Base-by-base conservation (phyloP, 2,888 invertebrate genomes). In the Chirona hameri region DNA sequence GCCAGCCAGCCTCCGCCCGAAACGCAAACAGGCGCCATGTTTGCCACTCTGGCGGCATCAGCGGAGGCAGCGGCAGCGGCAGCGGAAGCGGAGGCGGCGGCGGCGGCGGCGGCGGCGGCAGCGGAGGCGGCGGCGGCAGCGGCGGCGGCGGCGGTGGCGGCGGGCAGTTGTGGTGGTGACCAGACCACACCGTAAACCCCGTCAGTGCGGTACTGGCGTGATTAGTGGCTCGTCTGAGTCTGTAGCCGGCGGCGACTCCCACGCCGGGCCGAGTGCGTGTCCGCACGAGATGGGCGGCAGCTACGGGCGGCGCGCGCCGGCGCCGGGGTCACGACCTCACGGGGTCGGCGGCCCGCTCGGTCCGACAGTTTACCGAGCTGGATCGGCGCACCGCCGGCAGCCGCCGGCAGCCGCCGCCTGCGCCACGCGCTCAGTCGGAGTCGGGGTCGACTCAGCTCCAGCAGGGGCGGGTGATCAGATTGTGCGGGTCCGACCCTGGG, bases 1-100 rank as follows among this genome's bases (percentile, higher is more conserved):
- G 21, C 60, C 18, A 7, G 60, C 7, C 60, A 18, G 14, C 24
- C 60, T 60, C 60, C 60, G 24, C 60, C 60, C 60, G 24, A 60
- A 60, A 60, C 60, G 60, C 60, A 60, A 60, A 60, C 60, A 60
- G 60, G 60, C 60, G 60, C 60, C 60, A 60, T 60, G 60, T 60
- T 60, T 60, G 60, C 24, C 60, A 2, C 24, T 24, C 1, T 21
- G 24, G 60, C 60, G 60, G 60, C 24, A 24, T 14, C 24, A 14
- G 60, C 60, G 60, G 60, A 1, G 4, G 24, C 21, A 18, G 24
- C 24, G 60, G 60, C 18, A 2, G 24, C 24, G 2, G 60, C 60
- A 18, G 60, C 24, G 4, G 18, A 1, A 18, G 24, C 24, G 60
- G 24, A 2, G 7, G 24, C 39, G 60, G 24, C n/a, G n/a, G n/a